Evolutionary conservation across 2,113 vertebrate genomes (phyloP), one percentile per base, ranked within the genome.

Genomic region (Ascaphus truei): DNA sequence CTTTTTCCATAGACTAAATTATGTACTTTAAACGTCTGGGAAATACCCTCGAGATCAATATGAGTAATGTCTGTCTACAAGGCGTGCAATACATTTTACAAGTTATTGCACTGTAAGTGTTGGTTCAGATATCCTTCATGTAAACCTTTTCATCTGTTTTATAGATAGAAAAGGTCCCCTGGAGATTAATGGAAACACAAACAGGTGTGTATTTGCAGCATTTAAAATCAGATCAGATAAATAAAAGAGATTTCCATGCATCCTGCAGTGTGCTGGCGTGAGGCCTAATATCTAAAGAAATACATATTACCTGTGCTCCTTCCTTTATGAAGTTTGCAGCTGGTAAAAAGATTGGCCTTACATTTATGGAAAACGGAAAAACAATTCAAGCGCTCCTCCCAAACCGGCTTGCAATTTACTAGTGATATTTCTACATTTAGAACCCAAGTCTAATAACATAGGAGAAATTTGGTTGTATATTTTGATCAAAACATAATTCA

Each of bases 21-120:
- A 43, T 61, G 23, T 30, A 36, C 13, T 63, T 31, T 63, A 5
- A 51, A 31, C 47, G 52, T 45, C 64, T 57, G 36, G n/a, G 51
- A 57, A 65, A 55, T 10, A 18, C 39, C 3, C 13, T 43, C 18
- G 39, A 55, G 48, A 68, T 68, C 45, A 34, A 43, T 36, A 45
- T 68, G 65, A 68, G 53, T 68, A 68, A 68, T 68, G 65, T 68
- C 65, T 68, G 65, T 57, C 65, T 68, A 36, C 22, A 47, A 59
- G 55, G 23, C 55, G 60, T 68, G 37, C 47, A 50, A 68, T 68
- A 58, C 30, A 27, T 48, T 60, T 68, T 50, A 68, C 55, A 68
- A 60, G 66, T 68, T 59, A n/a, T n/a, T n/a, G n/a, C n/a, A n/a
- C n/a, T n/a, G n/a, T n/a, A 68, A 43, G 66, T 60, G 41, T 34